Base-by-base conservation (phyloP, 1,140 invertebrate species). In the Bathynomus jamesi region DNA sequence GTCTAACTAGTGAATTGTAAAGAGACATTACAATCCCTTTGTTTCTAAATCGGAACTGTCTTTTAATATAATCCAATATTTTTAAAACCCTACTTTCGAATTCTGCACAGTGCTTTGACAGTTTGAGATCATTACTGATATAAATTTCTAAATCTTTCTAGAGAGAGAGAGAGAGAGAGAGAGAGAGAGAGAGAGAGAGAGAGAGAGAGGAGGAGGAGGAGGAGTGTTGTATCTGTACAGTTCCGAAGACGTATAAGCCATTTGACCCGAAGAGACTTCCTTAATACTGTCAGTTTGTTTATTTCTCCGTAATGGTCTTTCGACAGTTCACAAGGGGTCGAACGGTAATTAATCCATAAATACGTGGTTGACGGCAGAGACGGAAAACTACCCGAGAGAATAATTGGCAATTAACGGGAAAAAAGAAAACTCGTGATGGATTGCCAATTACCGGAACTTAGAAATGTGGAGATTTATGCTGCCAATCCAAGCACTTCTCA, bases 381-480 rank as follows among this genome's bases (percentile, higher is more conserved):
- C 64, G 61, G 72, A 73, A 73, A 73, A 73, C 72, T 73, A 73
- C 69, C 72, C 68, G 68, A 46, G 67, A 73, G 72, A 73, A 62
- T 73, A 73, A 73, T 73, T 69, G 72, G 67, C 72, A 73, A 73
- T 73, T 73, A 73, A 64, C 69, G 72, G 40, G 61, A 25, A 29
- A 68, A 63, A 66, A 73, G 67, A 70, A 73, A 73, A 73, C 69
- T 69, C 64, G 72, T 69, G 72, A 73, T 70, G 72, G 66, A 73
- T 73, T 29, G 67, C 72, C 72, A 73, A 73, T 73, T 73, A 73
- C 62, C 63, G 67, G 72, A 70, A 73, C 67, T 67, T 69, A 73
- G 72, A 73, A 73, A 69, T 66, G 66, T 65, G 67, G 25, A 27
- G 72, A 73, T 73, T 73, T 73, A 73, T 73, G 72, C 28, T 40